Evolutionary conservation across 2,797 vertebrate species (phyloP).

Genomic region (Epinephelus coioides): DNA sequence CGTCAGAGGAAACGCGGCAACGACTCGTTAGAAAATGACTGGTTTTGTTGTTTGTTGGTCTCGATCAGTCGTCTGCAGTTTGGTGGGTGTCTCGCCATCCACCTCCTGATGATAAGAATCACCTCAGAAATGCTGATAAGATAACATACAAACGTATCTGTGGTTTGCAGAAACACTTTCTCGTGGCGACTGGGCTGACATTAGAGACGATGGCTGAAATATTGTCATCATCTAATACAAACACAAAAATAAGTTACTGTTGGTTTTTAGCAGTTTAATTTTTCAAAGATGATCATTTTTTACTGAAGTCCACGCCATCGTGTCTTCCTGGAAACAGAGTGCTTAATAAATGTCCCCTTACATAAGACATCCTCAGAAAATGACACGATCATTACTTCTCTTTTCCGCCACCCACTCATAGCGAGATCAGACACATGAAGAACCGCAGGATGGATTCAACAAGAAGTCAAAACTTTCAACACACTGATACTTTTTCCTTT

Average conservation of each 20-base stretch:
- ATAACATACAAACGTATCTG: too few species aligned
- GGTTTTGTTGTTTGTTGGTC: too few species aligned
- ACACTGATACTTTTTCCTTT: not conserved
- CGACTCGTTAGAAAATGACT: too few species aligned
- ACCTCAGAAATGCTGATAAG: too few species aligned
- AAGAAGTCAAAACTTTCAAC: slow-evolving; percentile 31
- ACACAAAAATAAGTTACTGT: not conserved
- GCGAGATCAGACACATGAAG: slow-evolving; percentile 21
- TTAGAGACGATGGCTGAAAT: not conserved
- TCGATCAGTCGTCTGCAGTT: too few species aligned
- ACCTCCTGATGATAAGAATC: too few species aligned
- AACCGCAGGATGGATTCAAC: slow-evolving; percentile 19
- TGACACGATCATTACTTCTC: slow-evolving; percentile 34
- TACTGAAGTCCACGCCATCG: too few species aligned
- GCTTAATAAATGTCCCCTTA: not conserved
- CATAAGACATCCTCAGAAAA: slow-evolving; percentile 15
- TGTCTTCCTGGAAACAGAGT: not conserved
- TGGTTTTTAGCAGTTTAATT: too few species aligned
- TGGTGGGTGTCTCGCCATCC: too few species aligned
- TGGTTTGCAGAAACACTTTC: too few species aligned
- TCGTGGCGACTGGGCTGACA: too few species aligned
- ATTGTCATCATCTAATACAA: not conserved
- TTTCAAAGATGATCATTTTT: not conserved
- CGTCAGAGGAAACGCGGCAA: too few species aligned
- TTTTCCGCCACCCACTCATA: slow-evolving; percentile 19